Conservation (phyloP, 2,797 vertebrate species). For the Chiroxiphia lanceolata region DNA sequence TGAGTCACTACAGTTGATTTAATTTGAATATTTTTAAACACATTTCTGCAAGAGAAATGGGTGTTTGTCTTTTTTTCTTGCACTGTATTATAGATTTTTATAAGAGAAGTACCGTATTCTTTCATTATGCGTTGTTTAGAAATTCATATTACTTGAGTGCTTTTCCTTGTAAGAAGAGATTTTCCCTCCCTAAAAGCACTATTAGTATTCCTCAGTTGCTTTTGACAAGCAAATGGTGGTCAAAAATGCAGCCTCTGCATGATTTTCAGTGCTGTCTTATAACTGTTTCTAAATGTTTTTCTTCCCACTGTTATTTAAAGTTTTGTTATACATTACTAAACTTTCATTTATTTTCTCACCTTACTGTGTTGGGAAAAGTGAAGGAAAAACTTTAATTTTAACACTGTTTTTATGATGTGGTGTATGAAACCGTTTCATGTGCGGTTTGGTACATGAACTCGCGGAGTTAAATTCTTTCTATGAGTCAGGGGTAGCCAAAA, state of each 20-base stretch:
- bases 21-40: slow-evolving; percentile 21
- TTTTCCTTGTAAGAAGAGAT: neutral
- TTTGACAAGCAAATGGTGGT: neutral
- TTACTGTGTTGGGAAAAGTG: neutral
- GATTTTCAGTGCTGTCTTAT: neutral
- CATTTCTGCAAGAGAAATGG: neutral
- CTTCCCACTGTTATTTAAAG: slow-evolving; percentile 31
- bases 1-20: neutral
- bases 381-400: slow-evolving; percentile 12
- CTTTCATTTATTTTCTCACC: slow-evolving; percentile 14
- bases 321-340: neutral
- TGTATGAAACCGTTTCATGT: neutral
- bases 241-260: neutral
- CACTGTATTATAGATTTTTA: neutral
- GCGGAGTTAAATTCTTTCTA: neutral
- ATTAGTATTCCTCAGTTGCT: slow-evolving; percentile 6
- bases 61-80: neutral
- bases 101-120: neutral
- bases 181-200: neutral
- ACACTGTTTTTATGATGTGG: neutral
- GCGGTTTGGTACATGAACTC: neutral
- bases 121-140: neutral
- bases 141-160: neutral
- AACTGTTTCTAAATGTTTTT: neutral
- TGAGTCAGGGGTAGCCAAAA: slow-evolving; percentile 2